A percentile compares a stretch with the other conserved stretches of the same genome.
Conservation (phyloP, 2,113 vertebrate genomes). For the Sceloporus undulatus region DNA sequence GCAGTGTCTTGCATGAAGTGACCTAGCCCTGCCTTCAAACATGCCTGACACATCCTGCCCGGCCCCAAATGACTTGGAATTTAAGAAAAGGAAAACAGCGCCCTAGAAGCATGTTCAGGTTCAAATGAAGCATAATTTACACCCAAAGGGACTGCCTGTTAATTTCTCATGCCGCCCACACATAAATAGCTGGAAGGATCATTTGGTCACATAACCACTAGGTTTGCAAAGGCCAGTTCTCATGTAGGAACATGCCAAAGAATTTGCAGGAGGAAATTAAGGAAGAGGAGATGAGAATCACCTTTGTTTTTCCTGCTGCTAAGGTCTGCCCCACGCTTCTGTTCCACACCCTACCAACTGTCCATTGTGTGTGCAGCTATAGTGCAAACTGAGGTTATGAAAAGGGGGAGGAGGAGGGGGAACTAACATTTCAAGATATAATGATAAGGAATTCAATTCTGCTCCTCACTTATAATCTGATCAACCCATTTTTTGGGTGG, state of each 20-base stretch:
- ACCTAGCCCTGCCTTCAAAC: background rate
- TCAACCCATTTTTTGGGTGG: too few relatives aligned
- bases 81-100: background rate
- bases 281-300: constrained; percentile 3
- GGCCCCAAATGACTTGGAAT: background rate
- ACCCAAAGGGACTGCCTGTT: background rate
- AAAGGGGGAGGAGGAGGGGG: background rate
- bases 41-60: background rate
- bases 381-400: background rate
- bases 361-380: background rate
- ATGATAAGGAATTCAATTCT: background rate
- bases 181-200: constrained; percentile 10
- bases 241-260: constrained; percentile 14
- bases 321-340: background rate
- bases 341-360: background rate
- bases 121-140: constrained; percentile 18
- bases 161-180: constrained; percentile 5
- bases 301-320: constrained; percentile 9
- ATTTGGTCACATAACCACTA: constrained; percentile 20
- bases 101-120: background rate
- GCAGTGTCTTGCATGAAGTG: background rate
- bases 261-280: constrained; percentile 36
- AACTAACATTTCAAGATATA: background rate
- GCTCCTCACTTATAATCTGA: background rate
- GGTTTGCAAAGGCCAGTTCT: constrained; percentile 25